Evolutionary conservation across 2,888 invertebrate genomes (phyloP), one percentile per base, ranked within the genome.

Genomic region (Mesochorus sp.): DNA sequence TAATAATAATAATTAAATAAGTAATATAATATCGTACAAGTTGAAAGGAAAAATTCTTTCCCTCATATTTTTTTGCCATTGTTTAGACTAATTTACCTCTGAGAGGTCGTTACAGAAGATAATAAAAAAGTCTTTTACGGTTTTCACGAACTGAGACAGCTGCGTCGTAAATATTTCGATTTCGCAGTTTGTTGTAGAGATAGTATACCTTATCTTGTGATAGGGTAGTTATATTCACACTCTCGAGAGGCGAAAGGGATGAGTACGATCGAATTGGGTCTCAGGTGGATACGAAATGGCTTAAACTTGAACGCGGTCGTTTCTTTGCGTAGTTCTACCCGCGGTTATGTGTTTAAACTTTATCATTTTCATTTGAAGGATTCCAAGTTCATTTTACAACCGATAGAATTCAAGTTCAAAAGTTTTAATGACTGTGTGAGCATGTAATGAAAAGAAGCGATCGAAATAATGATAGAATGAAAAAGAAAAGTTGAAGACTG

Each of bases 111-210:
- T 19, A 34, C 31, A 37, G 26, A 59, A 53, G 44, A 24, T 12
- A 26, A 61, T 53, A 53, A 64, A 55, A 44, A 67, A 75, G 59
- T 67, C 57, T 75, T 75, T 75, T 75, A 75, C 67, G 61, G 39
- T 44, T 44, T 51, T n/a, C 37, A 39, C 5, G 17, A 39, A 53
- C 12, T 21, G 39, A 51, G 51, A 28, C 61, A 34, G 37, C 53
- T 44, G 26, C 44, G 39, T 67, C 53, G 67, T 66, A 67, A 68
- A 75, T 68, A 66, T 53, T 53, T 61, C 59, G 53, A 61, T 67
- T 21, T 51, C n/a, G n/a, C n/a, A 59, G 28, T 34, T 53, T 26
- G 61, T 24, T 19, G 67, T n/a, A n/a, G 51, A 53, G 49, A 12
- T 62, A 12, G n/a, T 19, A 34, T 59, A 17, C 31, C 61, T 61